Percentiles rank a stretch among this genome's conserved stretches.
These are phyloP conservation scores for Epizoanthus illoricatus DNA, from an alignment of 92 coral and sea anemone species.

Conservation along the genomic window DNA sequence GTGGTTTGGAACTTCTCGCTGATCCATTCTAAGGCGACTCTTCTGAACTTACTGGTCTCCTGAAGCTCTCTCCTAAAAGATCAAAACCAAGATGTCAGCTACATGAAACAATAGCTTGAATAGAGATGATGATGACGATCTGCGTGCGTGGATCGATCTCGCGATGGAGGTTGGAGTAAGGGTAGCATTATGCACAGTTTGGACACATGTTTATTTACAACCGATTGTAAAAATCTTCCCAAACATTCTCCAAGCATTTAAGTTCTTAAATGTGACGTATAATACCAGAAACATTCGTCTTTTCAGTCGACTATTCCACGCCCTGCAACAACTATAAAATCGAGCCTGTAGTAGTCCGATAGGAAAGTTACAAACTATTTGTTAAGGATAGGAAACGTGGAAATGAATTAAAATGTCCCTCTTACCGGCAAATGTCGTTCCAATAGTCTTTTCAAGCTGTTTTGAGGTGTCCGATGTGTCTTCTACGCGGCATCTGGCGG, in stretches of 20 bases:
- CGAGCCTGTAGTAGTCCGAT: slow-evolving; percentile 79
- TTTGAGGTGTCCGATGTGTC: slow-evolving; percentile 61
- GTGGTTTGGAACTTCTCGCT: slow-evolving; percentile 94
- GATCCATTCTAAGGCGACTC: slow-evolving; percentile 74
- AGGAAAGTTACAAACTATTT: slow-evolving; percentile 96
- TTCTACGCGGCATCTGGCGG: slow-evolving; percentile 84
- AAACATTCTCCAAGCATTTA: slow-evolving; percentile 59
- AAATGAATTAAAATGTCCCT: slow-evolving; percentile 70
- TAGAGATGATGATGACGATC: slow-evolving; percentile 75
- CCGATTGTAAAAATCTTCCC: slow-evolving; percentile 62
- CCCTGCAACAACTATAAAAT: slow-evolving; percentile 93
- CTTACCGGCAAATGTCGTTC: slow-evolving; percentile 93
- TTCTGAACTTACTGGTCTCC: slow-evolving; percentile 29
- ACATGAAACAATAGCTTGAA: slow-evolving; percentile 80
- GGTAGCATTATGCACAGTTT: slow-evolving; percentile 73
- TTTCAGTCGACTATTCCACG: slow-evolving; percentile 85
- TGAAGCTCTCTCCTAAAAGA: slow-evolving; percentile 66
- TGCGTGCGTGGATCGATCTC: slow-evolving; percentile 80
- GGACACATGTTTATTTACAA: slow-evolving; percentile 92
- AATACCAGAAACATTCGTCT: slow-evolving; percentile 52
- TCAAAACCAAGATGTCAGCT: slow-evolving; percentile 85
- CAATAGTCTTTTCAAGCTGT: slow-evolving; percentile 59
- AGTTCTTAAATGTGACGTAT: slow-evolving; percentile 39
- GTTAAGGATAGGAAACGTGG: slow-evolving; percentile 85
- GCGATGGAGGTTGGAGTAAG: slow-evolving; percentile 76